These are phyloP conservation scores for Cryptocheilus praepositus DNA, from an alignment of 2,888 invertebrate species.

Conservation along the genomic window DNA sequence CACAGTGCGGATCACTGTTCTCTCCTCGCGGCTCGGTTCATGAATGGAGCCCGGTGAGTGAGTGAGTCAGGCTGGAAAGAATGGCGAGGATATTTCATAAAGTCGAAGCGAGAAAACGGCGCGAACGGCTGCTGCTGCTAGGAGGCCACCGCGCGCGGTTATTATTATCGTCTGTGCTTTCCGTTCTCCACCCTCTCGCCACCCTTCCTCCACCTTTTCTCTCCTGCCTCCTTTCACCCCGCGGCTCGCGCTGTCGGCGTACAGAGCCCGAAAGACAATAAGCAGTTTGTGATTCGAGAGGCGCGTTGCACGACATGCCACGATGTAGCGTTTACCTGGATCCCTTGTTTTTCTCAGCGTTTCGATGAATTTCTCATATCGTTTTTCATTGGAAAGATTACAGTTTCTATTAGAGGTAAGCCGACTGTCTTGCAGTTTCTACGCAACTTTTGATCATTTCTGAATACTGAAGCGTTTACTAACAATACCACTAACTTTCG, in stretches of 20 bases:
- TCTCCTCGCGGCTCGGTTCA: conserved; percentile 52
- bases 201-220: background rate
- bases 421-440: too few species aligned
- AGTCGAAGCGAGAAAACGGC: conserved; percentile 54
- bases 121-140: conserved; percentile 1
- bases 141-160: conserved; percentile 35
- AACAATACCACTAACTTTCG: too few species aligned
- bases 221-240: conserved; percentile 4
- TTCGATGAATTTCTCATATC: too few species aligned
- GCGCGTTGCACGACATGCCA: conserved; percentile 20
- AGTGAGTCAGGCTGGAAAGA: conserved; percentile 59
- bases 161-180: conserved; percentile 58
- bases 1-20: conserved; percentile 61
- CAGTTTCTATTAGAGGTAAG: too few species aligned
- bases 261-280: conserved; percentile 53
- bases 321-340: too few species aligned
- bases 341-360: too few species aligned
- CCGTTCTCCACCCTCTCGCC: conserved; percentile 17
- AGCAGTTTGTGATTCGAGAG: conserved; percentile 55
- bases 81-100: conserved; percentile 62
- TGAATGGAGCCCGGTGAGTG: conserved; percentile 57
- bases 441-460: too few species aligned
- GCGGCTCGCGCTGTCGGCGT: background rate
- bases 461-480: too few species aligned
- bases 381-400: too few species aligned